phyloP scores from a whole-genome alignment of 2,888 invertebrate species.

The Atrina japonica region DNA sequence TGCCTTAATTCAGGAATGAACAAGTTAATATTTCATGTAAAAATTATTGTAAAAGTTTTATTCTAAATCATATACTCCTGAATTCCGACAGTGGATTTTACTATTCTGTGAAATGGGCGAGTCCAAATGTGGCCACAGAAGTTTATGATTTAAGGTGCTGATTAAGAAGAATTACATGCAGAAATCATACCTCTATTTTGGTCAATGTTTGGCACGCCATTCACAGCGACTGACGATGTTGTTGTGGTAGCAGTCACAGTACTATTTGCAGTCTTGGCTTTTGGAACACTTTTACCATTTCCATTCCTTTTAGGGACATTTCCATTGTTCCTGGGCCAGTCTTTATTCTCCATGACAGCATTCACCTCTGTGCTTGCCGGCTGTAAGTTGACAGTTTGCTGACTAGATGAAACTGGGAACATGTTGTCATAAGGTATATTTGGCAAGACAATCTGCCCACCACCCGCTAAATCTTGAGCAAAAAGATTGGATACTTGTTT shows the following conservation, averaged over 20 bases:
- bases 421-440: constrained; percentile 43
- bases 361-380: constrained; percentile 24
- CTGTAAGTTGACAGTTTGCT: constrained; percentile 3
- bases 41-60: too few species aligned
- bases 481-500: constrained; percentile 53
- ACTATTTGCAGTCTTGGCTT: constrained; percentile 31
- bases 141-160: too few species aligned
- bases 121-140: too few species aligned
- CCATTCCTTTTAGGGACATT: constrained; percentile 36
- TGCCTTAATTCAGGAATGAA: too few species aligned
- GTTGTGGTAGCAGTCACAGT: constrained; percentile 39
- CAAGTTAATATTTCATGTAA: too few species aligned
- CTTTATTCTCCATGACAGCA: constrained; percentile 29
- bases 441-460: constrained; percentile 46
- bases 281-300: constrained; percentile 18
- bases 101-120: too few species aligned
- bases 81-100: too few species aligned
- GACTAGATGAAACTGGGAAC: constrained; percentile 37
- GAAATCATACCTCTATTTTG: constrained; percentile 28
- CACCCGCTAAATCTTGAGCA: constrained; percentile 39
- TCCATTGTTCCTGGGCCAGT: constrained; percentile 45
- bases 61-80: too few species aligned
- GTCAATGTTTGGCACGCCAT: constrained; percentile 34
- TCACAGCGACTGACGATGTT: constrained; percentile 27
- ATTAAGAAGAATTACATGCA: too few species aligned